These are phyloP conservation scores for Drosophila gunungcola DNA, from an alignment of 1,140 invertebrate species.

Conservation along the genomic window DNA sequence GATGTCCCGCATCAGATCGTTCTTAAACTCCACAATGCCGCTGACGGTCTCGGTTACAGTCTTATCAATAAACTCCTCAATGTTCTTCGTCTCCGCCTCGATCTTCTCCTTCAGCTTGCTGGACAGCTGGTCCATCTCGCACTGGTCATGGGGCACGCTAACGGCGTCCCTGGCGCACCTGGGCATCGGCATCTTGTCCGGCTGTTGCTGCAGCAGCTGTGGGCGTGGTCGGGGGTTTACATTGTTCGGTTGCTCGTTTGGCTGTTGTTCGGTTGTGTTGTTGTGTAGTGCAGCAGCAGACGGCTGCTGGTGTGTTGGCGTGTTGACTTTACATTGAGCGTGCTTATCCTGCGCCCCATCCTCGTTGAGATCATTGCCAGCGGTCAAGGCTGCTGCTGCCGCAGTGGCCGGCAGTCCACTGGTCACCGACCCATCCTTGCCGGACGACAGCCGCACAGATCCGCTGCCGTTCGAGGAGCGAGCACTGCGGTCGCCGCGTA, in stretches of 20 bases:
- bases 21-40: conserved; percentile 84
- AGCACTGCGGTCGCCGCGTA: conserved; percentile 67
- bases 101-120: conserved; percentile 83
- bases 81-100: conserved; percentile 84
- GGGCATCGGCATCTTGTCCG: conserved; percentile 12
- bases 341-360: conserved; percentile 29
- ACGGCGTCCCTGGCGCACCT: conserved; percentile 71
- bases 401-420: neutral
- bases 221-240: conserved; percentile 54
- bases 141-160: conserved; percentile 80
- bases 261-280: conserved; percentile 25
- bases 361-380: conserved; percentile 57
- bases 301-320: conserved; percentile 39
- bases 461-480: conserved; percentile 14
- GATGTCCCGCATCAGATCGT: conserved; percentile 82
- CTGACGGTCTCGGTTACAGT: conserved; percentile 84
- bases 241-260: conserved; percentile 39
- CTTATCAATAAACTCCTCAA: conserved; percentile 85
- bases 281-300: conserved; percentile 24
- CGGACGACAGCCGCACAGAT: conserved; percentile 3
- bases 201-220: conserved; percentile 41
- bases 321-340: conserved; percentile 62
- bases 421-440: conserved; percentile 1
- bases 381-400: conserved; percentile 9
- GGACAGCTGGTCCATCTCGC: conserved; percentile 84